Base-by-base conservation (phyloP, 2,888 invertebrate species). In the Cheilosia urbana region DNA sequence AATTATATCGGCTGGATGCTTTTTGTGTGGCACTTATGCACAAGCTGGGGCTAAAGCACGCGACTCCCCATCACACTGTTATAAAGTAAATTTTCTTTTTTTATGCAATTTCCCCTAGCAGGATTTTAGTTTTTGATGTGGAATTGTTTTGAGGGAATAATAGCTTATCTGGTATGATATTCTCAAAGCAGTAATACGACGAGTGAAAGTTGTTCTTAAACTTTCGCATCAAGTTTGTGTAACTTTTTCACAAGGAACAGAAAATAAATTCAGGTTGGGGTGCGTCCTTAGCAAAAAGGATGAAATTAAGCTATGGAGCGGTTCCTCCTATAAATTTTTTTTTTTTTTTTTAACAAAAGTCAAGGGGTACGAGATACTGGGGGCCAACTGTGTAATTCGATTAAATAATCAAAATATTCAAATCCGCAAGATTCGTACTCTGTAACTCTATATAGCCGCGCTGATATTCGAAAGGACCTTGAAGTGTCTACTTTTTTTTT, bases 111-210 rank as follows among this genome's bases (percentile, higher is more conserved):
- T n/a, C 24, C 13, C 11, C 11, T 15, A 7, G 69, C 2, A 9
- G 47, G 21, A 11, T 21, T 51, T 9, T 7, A 6, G 5, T 24
- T 27, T 11, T 42, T 24, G 24, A 4, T 51, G 42, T 45, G 73
- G 51, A 19, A 55, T 55, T 55, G 45, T 49, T 24, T 58, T 58
- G 40, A 53, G 9, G 60, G 49, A 49, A 40, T 49, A 49, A 51
- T 34, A 34, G 53, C 53, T 77, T 77, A 77, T 77, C 68, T 69
- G 60, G 55, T 40, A 77, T 62, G 17, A 30, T 53, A 62, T 19
- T n/a, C 7, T 19, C 24, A 37, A 49, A 27, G 73, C 37, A 30
- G 63, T 47, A 21, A 69, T 58, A 34, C 58, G 69, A 37, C 21
- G 37, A 63, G 17, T 11, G 45, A 24, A 62, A 72, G 17, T 34